A percentile compares a stretch with the other conserved stretches of the same genome.
Conservation (phyloP, 1,140 invertebrate species). For the Panagrolaimus sp. region DNA sequence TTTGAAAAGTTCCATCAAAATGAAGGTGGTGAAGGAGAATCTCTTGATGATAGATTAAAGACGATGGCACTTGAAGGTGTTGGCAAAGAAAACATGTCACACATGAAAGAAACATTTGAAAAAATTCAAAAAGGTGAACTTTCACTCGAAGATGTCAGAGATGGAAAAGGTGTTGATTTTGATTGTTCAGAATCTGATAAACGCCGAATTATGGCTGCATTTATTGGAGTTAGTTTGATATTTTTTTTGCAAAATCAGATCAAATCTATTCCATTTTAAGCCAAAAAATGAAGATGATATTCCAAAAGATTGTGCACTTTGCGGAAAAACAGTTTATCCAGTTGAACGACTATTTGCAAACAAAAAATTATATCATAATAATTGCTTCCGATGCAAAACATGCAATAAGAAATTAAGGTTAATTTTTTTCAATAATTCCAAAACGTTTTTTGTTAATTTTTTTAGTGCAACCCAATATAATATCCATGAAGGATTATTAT, state of each 20-base stretch:
- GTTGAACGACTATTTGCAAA: conserved; percentile 57
- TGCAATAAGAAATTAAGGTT: conserved; percentile 58
- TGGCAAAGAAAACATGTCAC: conserved; percentile 49
- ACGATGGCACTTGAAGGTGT: conserved; percentile 35
- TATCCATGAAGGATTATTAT: conserved; percentile 48
- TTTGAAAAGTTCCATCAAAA: conserved; percentile 38
- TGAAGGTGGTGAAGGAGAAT: conserved; percentile 23
- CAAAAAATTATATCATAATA: conserved; percentile 58
- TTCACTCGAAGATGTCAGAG: conserved; percentile 8
- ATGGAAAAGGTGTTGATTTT: conserved; percentile 14
- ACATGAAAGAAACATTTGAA: conserved; percentile 28
- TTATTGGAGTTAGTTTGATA: conserved; percentile 24
- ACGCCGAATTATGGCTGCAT: conserved; percentile 31
- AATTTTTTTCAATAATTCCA: conserved; percentile 20
- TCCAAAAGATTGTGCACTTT: conserved; percentile 55
- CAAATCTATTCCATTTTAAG: conserved; percentile 19
- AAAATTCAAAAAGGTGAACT: not conserved
- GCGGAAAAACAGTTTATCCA: conserved; percentile 59
- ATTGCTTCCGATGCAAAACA: conserved; percentile 59
- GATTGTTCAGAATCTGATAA: conserved; percentile 29
- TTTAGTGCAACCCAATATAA: conserved; percentile 56
- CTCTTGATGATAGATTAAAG: conserved; percentile 22
- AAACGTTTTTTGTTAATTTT: conserved; percentile 1
- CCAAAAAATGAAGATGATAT: conserved; percentile 40
- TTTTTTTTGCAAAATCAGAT: conserved; percentile 24